phyloP scores from a whole-genome alignment of 1,140 invertebrate genomes.

The Nomia melanderi region DNA sequence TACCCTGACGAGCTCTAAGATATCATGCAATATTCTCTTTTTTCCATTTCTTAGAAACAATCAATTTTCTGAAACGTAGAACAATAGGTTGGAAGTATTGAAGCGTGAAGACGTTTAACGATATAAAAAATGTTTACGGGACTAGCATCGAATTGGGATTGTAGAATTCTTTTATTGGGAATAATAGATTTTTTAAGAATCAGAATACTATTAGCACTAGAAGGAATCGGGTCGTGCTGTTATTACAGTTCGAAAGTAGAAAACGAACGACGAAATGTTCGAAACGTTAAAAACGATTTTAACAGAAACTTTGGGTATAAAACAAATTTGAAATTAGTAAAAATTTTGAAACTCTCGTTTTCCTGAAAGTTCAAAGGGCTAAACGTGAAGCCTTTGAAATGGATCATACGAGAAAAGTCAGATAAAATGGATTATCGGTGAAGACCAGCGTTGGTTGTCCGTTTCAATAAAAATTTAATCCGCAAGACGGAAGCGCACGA shows the following conservation, averaged over 20 bases:
- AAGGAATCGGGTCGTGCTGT: too few species aligned
- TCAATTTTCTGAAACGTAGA: neutral
- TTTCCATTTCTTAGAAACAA: neutral
- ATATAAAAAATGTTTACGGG: too few species aligned
- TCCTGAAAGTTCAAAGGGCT: neutral
- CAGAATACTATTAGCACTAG: neutral
- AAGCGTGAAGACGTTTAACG: too few species aligned
- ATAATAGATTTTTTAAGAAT: neutral
- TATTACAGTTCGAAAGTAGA: too few species aligned
- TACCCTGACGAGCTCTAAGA: too few species aligned
- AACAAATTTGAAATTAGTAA: too few species aligned
- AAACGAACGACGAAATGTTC: too few species aligned
- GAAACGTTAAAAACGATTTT: too few species aligned
- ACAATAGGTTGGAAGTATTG: too few species aligned
- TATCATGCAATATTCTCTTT: neutral
- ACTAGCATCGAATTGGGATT: too few species aligned
- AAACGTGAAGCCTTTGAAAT: conserved; percentile 13
- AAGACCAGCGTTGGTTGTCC: conserved; percentile 43
- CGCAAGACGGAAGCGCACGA: conserved; percentile 62
- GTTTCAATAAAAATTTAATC: conserved; percentile 59
- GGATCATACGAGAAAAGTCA: neutral
- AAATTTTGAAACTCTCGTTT: too few species aligned
- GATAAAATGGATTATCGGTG: neutral
- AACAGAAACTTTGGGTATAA: too few species aligned
- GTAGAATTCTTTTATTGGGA: neutral